phyloP scores from a whole-genome alignment of 2,113 vertebrate genomes.

The Apteryx owenii region DNA sequence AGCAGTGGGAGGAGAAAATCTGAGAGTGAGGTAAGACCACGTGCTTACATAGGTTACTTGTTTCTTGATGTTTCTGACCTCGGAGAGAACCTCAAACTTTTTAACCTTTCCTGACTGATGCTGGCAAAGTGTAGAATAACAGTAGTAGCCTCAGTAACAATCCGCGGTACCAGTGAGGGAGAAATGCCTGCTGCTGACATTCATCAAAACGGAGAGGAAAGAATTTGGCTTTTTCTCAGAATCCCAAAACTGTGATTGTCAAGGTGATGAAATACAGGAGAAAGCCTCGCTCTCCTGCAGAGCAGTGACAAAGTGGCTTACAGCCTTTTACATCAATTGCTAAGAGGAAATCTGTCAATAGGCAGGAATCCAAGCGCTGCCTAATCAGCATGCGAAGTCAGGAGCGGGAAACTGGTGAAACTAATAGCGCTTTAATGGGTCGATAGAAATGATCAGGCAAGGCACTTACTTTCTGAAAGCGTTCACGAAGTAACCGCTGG shows the following conservation, averaged over 20 bases:
- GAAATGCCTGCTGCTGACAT: neutral
- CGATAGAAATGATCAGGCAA: neutral
- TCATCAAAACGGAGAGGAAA: neutral
- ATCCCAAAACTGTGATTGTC: neutral
- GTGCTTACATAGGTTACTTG: neutral
- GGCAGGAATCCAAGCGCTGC: neutral
- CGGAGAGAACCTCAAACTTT: neutral
- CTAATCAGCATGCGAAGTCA: neutral
- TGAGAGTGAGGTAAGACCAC: neutral
- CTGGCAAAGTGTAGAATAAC: neutral
- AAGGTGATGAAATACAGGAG: neutral
- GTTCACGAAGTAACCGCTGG: neutral
- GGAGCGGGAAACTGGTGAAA: neutral
- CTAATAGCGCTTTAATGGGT: neutral
- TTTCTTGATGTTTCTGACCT: conserved; percentile 15
- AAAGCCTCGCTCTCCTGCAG: neutral
- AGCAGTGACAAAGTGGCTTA: neutral
- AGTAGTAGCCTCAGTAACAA: neutral
- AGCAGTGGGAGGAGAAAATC: neutral
- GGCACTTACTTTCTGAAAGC: neutral
- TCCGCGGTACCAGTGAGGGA: neutral
- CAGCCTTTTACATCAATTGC: neutral
- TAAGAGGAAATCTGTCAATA: neutral
- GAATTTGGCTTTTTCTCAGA: neutral
- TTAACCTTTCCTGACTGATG: conserved; percentile 7